A percentile compares a stretch with the other conserved stretches of the same genome.
phyloP scores from a whole-genome alignment of 2,888 invertebrate genomes.

The Drosophila acutilabella region DNA sequence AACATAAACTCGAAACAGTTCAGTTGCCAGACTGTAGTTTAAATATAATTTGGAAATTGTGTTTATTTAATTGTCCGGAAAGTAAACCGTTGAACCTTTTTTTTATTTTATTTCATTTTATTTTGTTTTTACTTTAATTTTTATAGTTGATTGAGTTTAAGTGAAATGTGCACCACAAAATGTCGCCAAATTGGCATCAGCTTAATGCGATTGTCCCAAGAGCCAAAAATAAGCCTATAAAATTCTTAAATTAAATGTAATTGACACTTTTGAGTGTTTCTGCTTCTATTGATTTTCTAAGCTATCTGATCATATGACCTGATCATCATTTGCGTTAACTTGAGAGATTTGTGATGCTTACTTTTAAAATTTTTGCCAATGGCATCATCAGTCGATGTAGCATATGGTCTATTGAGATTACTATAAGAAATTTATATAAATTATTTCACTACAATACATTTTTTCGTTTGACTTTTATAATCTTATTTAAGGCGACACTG shows the following conservation, averaged over 20 bases:
- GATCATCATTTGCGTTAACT: not conserved
- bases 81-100: conserved; percentile 53
- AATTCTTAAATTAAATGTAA: not conserved
- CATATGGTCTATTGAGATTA: too few species aligned
- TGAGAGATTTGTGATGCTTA: not conserved
- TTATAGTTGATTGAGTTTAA: conserved; percentile 62
- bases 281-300: too few species aligned
- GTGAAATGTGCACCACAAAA: conserved; percentile 47
- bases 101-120: conserved; percentile 39
- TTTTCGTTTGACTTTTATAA: too few species aligned
- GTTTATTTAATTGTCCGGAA: conserved; percentile 79
- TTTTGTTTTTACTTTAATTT: conserved; percentile 44
- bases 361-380: not conserved
- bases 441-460: too few species aligned
- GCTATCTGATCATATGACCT: not conserved
- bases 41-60: conserved; percentile 79
- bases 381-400: not conserved
- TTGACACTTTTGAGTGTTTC: not conserved
- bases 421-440: too few species aligned
- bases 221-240: not conserved
- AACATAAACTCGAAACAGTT: conserved; percentile 17
- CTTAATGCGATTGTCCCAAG: not conserved
- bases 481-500: too few species aligned
- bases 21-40: conserved; percentile 54
- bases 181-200: conserved; percentile 22